Evolutionary conservation across 2,113 vertebrate species (phyloP).

Genomic region (Micronycteris hirsuta): DNA sequence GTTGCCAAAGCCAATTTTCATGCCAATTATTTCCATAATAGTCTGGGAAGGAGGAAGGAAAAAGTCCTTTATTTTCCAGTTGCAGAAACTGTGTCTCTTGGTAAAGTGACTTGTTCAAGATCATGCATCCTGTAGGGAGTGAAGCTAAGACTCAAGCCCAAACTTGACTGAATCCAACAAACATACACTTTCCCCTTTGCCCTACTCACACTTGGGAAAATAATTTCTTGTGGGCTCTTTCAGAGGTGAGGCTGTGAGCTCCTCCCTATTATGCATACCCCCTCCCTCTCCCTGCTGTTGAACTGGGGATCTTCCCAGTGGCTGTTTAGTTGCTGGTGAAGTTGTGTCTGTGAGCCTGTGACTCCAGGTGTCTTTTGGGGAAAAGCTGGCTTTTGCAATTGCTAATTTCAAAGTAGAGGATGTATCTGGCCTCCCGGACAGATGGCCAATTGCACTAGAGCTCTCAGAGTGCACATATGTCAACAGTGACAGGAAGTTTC

Average conservation of each 20-base stretch:
- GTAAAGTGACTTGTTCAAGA: background rate
- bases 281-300: background rate
- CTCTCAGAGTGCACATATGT: conserved; percentile 79
- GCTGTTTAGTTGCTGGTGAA: background rate
- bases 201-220: fast-evolving
- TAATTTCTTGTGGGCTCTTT: background rate
- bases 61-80: background rate
- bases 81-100: background rate
- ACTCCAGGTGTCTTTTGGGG: conserved; percentile 35
- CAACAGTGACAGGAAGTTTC: conserved; percentile 78
- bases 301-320: background rate
- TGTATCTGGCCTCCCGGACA: conserved; percentile 76
- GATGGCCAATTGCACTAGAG: conserved; percentile 78
- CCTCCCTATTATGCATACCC: fast-evolving
- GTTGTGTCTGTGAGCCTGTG: background rate
- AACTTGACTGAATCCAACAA: background rate
- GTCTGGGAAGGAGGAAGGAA: background rate
- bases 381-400: conserved; percentile 27
- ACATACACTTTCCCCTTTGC: background rate
- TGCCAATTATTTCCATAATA: background rate
- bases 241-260: background rate
- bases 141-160: background rate
- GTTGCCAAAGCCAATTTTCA: background rate
- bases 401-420: conserved; percentile 68
- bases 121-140: background rate